These are phyloP conservation scores for Hippocampus comes DNA, from an alignment of 2,113 vertebrate genomes.

Conservation along the genomic window DNA sequence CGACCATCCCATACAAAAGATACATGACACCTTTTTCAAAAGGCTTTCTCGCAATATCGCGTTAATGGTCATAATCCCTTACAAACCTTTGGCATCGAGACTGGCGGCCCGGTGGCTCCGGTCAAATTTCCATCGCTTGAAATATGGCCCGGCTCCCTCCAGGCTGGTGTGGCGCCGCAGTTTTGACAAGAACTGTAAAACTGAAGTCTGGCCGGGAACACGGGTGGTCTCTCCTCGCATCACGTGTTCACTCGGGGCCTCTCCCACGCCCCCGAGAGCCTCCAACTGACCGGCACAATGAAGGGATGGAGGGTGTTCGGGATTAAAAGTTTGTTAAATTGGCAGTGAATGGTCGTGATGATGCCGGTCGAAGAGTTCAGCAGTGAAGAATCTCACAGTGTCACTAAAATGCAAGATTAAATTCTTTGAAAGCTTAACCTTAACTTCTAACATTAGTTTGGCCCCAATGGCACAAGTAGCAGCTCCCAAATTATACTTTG, in stretches of 20 bases:
- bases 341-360: slow-evolving; percentile 34
- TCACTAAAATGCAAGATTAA: neutral
- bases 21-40: neutral
- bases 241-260: slow-evolving; percentile 44
- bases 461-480: neutral
- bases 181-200: slow-evolving; percentile 86
- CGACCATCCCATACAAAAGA: slow-evolving; percentile 4
- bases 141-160: slow-evolving; percentile 89
- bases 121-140: slow-evolving; percentile 90
- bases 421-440: neutral
- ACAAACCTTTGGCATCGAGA: slow-evolving; percentile 89
- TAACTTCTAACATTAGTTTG: neutral
- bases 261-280: slow-evolving; percentile 47
- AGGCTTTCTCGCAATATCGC: neutral
- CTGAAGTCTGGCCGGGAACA: slow-evolving; percentile 67
- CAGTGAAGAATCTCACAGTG: slow-evolving; percentile 11
- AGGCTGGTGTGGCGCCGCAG: slow-evolving; percentile 90
- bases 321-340: slow-evolving; percentile 48
- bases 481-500: no score
- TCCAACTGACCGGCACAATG: slow-evolving; percentile 66
- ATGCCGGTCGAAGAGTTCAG: slow-evolving; percentile 23
- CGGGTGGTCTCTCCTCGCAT: slow-evolving; percentile 29
- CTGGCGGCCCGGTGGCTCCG: slow-evolving; percentile 87
- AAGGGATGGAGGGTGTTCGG: slow-evolving; percentile 32
- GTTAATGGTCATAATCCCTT: neutral